These are phyloP conservation scores for Platynereis dumerilii DNA, from an alignment of 2,888 invertebrate species.

Conservation along the genomic window DNA sequence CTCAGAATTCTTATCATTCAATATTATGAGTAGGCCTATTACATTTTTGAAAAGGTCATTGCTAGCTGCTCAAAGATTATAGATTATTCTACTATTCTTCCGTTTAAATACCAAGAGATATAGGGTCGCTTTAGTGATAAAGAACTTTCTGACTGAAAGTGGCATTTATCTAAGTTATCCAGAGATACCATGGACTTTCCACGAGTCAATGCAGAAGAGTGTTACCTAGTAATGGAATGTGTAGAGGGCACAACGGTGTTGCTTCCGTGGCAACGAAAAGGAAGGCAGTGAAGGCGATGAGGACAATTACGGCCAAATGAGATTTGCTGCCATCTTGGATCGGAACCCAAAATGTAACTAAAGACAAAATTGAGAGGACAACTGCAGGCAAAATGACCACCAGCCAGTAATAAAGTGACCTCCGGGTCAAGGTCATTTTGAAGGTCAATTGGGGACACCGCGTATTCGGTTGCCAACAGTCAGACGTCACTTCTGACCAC, in stretches of 20 bases:
- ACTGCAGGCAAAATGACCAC: slow-evolving; percentile 17
- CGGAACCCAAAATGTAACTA: slow-evolving; percentile 19
- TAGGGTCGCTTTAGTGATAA: no score
- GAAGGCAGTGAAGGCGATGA: slow-evolving; percentile 22
- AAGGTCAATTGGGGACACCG: slow-evolving; percentile 16
- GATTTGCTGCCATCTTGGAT: slow-evolving; percentile 12
- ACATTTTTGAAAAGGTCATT: no score
- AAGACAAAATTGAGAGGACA: slow-evolving; percentile 9
- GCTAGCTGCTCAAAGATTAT: no score
- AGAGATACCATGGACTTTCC: no score
- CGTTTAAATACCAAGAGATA: no score
- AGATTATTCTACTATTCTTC: no score
- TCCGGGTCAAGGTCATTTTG: not conserved
- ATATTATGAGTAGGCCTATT: no score
- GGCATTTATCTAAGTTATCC: no score
- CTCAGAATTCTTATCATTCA: no score
- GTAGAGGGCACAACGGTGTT: slow-evolving; percentile 9
- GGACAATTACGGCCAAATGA: slow-evolving; percentile 8
- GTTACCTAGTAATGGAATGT: slow-evolving; percentile 20
- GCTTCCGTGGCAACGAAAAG: slow-evolving; percentile 14
- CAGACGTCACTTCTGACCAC: slow-evolving; percentile 9
- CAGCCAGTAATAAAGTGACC: slow-evolving; percentile 11
- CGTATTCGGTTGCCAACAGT: slow-evolving; percentile 10
- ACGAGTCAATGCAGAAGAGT: no score
- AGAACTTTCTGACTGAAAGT: no score